Evolutionary conservation across 2,797 vertebrate genomes (phyloP).

Genomic region (Pangasius mekongensis): DNA sequence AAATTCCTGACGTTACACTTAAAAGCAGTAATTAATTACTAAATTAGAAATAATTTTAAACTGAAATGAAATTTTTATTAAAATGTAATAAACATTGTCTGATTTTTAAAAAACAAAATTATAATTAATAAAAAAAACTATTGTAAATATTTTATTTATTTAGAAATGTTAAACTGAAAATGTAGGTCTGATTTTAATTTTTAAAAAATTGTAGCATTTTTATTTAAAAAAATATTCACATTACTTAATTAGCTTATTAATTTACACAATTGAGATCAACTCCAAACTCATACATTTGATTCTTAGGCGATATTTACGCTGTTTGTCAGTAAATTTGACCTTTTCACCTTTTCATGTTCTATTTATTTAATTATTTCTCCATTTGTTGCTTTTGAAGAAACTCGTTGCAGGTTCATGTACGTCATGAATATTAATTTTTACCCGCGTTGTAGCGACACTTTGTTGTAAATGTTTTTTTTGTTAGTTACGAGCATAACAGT

Average conservation of each 20-base stretch:
- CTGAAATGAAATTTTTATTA: neutral
- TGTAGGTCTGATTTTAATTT: no score
- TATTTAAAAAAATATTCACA: no score
- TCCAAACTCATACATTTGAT: neutral
- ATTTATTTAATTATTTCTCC: neutral
- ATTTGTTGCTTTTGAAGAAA: neutral
- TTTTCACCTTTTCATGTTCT: neutral
- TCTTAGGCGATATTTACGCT: neutral
- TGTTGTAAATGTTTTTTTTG: neutral
- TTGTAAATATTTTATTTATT: no score
- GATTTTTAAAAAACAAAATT: neutral
- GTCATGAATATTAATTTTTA: neutral
- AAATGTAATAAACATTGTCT: no score
- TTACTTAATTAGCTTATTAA: no score
- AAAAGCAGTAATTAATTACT: no score
- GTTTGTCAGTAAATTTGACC: neutral
- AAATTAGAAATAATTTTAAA: neutral
- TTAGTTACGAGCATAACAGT: conserved; percentile 88
- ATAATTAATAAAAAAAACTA: neutral
- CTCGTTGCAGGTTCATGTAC: neutral
- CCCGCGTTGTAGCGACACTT: neutral
- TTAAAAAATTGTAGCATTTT: no score
- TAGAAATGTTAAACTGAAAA: no score
- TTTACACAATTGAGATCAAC: neutral
- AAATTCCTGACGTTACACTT: neutral